Percentiles rank a stretch among this genome's conserved stretches.
These are phyloP conservation scores for Elgonia sp. DNA, from an alignment of 2,888 invertebrate species.

Conservation along the genomic window DNA sequence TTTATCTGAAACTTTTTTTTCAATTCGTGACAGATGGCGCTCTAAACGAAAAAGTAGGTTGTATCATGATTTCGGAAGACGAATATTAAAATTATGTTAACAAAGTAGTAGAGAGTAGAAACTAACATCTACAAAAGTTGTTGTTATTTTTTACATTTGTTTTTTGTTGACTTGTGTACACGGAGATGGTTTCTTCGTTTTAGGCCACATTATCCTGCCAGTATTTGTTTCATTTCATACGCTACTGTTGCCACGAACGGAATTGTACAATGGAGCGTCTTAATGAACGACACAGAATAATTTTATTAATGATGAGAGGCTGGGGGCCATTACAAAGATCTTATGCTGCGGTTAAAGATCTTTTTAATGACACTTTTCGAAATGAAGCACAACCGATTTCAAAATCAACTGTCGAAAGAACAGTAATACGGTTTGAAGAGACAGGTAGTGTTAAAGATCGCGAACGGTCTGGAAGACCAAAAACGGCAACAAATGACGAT, in stretches of 20 bases:
- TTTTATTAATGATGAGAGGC: constrained; percentile 24
- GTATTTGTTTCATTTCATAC: constrained; percentile 29
- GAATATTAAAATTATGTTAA: no score
- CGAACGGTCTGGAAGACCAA: constrained; percentile 31
- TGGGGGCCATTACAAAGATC: constrained; percentile 23
- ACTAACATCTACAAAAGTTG: constrained; percentile 2
- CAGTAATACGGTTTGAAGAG: constrained; percentile 37
- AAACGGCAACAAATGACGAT: constrained; percentile 13
- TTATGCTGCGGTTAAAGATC: constrained; percentile 28
- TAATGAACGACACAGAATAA: constrained; percentile 32
- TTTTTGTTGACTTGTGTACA: constrained; percentile 1
- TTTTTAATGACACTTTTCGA: constrained; percentile 60
- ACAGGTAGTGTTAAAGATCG: constrained; percentile 44
- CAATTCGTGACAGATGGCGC: no score
- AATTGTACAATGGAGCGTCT: constrained; percentile 39
- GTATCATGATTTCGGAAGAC: no score
- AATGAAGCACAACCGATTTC: constrained; percentile 23
- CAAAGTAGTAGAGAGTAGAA: constrained; percentile 11
- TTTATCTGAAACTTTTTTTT: no score
- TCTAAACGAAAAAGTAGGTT: no score
- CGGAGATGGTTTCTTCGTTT: constrained; percentile 11
- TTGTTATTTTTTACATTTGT: not conserved
- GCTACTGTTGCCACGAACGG: constrained; percentile 14
- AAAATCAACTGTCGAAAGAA: constrained; percentile 38
- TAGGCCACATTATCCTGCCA: constrained; percentile 11